Percentiles rank a stretch among this genome's conserved stretches.
Evolutionary conservation across 1,140 invertebrate genomes (phyloP).

Genomic region (Trichomalopsis sarcophagae): DNA sequence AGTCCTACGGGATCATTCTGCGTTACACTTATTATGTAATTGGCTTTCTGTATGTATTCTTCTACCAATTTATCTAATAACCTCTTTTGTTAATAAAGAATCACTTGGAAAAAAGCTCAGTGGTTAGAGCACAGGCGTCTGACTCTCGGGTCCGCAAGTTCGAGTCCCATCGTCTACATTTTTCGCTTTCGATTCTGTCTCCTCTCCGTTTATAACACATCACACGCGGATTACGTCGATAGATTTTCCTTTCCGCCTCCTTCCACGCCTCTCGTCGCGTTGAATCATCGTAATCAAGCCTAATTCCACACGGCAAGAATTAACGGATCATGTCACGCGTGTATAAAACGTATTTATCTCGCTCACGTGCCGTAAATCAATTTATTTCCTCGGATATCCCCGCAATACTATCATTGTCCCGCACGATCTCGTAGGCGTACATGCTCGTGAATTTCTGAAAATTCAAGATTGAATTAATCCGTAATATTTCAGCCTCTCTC

Average conservation of each 20-base stretch:
- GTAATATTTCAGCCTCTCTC: conserved; percentile 18
- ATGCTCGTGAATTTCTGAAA: conserved; percentile 34
- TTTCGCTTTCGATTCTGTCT: too few relatives aligned
- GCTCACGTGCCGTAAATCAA: conserved; percentile 1
- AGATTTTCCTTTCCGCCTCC: not conserved
- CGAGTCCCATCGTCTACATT: too few relatives aligned
- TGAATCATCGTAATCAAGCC: conserved; percentile 22
- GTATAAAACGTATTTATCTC: conserved; percentile 22
- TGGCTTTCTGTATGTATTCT: too few relatives aligned
- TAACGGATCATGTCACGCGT: not conserved
- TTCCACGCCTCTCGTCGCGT: not conserved
- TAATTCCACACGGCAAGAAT: not conserved
- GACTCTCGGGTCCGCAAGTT: too few relatives aligned
- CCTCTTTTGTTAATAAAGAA: too few relatives aligned
- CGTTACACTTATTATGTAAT: too few relatives aligned
- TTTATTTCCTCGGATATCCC: conserved; percentile 4
- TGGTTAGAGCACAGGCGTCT: too few relatives aligned
- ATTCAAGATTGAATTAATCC: conserved; percentile 48
- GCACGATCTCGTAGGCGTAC: not conserved
- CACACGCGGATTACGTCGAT: not conserved
- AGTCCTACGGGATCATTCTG: too few relatives aligned
- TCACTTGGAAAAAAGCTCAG: too few relatives aligned
- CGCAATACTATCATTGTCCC: not conserved
- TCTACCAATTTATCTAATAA: too few relatives aligned
- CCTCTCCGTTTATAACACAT: too few relatives aligned